A percentile compares a stretch with the other conserved stretches of the same genome.
These are phyloP conservation scores for Lonchura striata DNA, from an alignment of 2,113 vertebrate genomes.

Conservation along the genomic window DNA sequence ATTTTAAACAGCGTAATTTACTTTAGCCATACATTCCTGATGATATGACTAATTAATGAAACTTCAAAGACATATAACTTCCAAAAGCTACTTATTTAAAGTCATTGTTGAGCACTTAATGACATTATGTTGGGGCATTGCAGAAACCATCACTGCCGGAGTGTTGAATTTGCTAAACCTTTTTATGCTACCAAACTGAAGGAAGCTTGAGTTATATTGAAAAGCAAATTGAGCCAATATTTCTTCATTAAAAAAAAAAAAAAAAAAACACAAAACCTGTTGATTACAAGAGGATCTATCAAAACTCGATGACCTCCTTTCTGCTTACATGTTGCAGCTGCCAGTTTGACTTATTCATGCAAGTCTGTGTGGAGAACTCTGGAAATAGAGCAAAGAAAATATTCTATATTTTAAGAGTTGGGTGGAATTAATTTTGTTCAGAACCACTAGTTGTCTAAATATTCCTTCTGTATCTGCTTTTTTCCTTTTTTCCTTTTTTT, in stretches of 20 bases:
- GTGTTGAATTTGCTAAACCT: conserved; percentile 69
- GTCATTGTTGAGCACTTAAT: conserved; percentile 79
- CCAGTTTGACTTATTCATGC: neutral
- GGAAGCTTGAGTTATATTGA: conserved; percentile 48
- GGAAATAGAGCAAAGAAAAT: neutral
- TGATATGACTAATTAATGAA: conserved; percentile 85
- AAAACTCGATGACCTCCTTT: conserved; percentile 26
- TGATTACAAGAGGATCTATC: conserved; percentile 43
- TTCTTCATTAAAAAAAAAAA: conserved; percentile 42
- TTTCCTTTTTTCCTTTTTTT: neutral
- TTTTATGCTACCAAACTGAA: conserved; percentile 54
- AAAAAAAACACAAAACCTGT: conserved; percentile 24
- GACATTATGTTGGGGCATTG: conserved; percentile 73
- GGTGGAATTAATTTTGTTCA: neutral
- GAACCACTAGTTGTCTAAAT: neutral
- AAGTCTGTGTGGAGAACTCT: neutral
- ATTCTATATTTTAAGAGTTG: neutral
- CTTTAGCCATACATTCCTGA: conserved; percentile 82
- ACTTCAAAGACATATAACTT: conserved; percentile 84
- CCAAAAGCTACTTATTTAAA: conserved; percentile 83
- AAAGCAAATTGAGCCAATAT: conserved; percentile 65
- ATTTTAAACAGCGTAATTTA: conserved; percentile 87
- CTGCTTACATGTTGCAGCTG: neutral
- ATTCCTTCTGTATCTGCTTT: neutral
- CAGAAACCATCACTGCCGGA: conserved; percentile 57